phyloP scores from a whole-genome alignment of 2,888 invertebrate species.

The Neria commutata region DNA sequence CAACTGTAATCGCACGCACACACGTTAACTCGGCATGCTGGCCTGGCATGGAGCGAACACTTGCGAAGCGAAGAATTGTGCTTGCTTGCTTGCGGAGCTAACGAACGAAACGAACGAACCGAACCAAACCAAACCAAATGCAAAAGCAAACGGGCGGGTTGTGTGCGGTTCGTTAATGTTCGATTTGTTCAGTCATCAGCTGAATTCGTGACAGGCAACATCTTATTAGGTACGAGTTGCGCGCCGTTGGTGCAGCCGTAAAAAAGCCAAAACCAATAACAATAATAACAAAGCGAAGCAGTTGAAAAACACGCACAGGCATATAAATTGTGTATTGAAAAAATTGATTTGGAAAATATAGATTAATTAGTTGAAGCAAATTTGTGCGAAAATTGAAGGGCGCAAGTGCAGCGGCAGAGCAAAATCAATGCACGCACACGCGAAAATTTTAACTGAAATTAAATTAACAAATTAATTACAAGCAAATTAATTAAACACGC shows the following conservation, averaged over 20 bases:
- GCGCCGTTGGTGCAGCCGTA: conserved; percentile 16
- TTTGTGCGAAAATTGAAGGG: too few species aligned
- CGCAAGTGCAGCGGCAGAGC: too few species aligned
- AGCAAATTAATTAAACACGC: too few species aligned
- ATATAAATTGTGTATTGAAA: background rate
- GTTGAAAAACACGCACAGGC: background rate
- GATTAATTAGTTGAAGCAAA: background rate
- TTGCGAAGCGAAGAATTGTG: too few species aligned
- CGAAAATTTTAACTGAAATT: too few species aligned
- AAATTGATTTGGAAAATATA: background rate
- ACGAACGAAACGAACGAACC: background rate
- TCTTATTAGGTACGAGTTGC: conserved; percentile 55
- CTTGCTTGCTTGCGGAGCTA: too few species aligned
- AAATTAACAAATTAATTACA: too few species aligned
- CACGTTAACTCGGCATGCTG: too few species aligned
- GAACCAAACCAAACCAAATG: conserved; percentile 2
- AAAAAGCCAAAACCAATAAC: background rate
- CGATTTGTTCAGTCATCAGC: conserved; percentile 62
- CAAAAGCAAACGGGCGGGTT: conserved; percentile 47
- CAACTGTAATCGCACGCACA: too few species aligned
- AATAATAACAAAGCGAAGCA: conserved; percentile 8
- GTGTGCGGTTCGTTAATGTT: conserved; percentile 59
- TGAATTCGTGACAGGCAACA: conserved; percentile 63
- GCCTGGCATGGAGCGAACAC: too few species aligned
- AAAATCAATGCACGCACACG: too few species aligned